Conservation (phyloP, 2,113 vertebrate species). For the Hiodon tergisus region DNA sequence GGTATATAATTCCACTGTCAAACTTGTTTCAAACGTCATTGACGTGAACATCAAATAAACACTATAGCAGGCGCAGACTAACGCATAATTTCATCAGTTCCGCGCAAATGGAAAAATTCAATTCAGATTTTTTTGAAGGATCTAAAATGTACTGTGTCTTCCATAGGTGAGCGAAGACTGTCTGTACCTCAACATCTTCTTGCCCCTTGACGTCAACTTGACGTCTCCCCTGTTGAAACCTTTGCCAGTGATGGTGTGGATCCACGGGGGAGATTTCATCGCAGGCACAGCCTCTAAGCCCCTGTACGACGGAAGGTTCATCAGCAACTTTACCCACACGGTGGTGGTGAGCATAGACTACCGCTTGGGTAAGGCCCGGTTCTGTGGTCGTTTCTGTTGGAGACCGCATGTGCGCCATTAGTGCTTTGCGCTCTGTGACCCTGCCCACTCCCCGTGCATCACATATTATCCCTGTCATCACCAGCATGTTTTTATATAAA, state of each 20-base stretch:
- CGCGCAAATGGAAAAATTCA: no score
- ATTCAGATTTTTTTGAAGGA: no score
- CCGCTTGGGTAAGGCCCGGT: constrained; percentile 53
- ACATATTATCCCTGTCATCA: background rate
- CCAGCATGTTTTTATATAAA: background rate
- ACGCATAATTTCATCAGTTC: no score
- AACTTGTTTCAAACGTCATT: no score
- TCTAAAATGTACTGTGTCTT: background rate
- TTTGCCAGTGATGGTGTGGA: constrained; percentile 68
- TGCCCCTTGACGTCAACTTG: constrained; percentile 53
- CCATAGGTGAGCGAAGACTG: constrained; percentile 67
- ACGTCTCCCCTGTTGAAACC: constrained; percentile 30
- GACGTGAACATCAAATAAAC: no score
- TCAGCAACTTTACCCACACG: constrained; percentile 62
- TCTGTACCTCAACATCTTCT: constrained; percentile 64
- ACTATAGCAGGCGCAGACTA: no score
- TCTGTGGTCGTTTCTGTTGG: background rate
- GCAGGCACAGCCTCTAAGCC: constrained; percentile 65
- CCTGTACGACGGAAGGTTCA: constrained; percentile 64
- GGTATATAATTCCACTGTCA: background rate
- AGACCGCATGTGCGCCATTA: constrained; percentile 19
- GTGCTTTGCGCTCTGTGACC: background rate
- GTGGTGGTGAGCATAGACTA: constrained; percentile 63
- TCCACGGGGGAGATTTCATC: constrained; percentile 68
- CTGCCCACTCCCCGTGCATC: background rate